Evolutionary conservation across 2,113 vertebrate species (phyloP).

Genomic region (Chlorodrepanis virens): DNA sequence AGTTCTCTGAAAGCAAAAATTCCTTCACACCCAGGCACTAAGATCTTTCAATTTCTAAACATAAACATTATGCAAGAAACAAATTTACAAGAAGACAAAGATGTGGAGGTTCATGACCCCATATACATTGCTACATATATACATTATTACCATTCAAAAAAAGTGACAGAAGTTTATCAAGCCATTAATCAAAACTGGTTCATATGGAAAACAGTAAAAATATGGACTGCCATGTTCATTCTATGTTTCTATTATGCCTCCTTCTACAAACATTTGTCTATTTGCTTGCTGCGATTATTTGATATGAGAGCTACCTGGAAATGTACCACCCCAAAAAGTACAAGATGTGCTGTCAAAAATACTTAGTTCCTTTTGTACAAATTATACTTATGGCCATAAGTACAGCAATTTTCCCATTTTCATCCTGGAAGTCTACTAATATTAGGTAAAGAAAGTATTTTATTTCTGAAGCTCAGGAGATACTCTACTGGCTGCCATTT

Average conservation of each 20-base stretch:
- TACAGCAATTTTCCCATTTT: not conserved
- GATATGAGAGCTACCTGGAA: not conserved
- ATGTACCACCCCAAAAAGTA: not conserved
- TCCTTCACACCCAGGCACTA: not conserved
- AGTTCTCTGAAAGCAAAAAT: not conserved
- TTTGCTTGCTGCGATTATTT: not conserved
- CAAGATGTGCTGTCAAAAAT: not conserved
- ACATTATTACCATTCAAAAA: not conserved
- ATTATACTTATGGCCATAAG: not conserved
- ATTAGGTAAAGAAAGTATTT: not conserved
- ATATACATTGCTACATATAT: not conserved
- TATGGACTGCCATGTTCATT: not conserved
- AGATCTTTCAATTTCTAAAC: not conserved
- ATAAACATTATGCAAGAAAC: not conserved
- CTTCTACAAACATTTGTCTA: not conserved
- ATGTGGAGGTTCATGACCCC: not conserved
- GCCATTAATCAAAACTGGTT: not conserved
- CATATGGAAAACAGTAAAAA: not conserved
- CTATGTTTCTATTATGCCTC: accelerated
- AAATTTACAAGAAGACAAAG: not conserved
- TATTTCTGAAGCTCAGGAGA: not conserved
- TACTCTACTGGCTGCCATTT: not conserved
- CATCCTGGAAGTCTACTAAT: not conserved
- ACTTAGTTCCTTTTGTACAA: not conserved
- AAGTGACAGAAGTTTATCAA: not conserved